Base-by-base conservation (phyloP, 1,140 invertebrate species). In the Colletes latitarsis region DNA sequence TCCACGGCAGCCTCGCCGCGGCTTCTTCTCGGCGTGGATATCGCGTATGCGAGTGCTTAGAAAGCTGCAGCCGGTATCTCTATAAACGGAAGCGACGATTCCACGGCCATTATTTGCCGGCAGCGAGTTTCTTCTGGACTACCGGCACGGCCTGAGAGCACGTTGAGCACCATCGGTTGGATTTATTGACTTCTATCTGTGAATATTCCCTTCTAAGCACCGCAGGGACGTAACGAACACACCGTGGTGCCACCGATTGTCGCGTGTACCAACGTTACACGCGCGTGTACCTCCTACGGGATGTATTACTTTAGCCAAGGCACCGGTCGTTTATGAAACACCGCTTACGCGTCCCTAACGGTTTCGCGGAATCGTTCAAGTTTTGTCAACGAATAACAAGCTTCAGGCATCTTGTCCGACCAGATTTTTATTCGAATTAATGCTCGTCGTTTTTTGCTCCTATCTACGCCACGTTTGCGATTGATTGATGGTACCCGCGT, bases 61-160 rank as follows among this genome's bases (percentile, higher is more conserved):
- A 83, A 58, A 80, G 63, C 67, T 19, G 72, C 62, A 72, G 83
- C 82, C 84, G 81, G 84, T 82, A 86, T 84, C 76, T 84, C 86
- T 88, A 82, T 88, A 88, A 88, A 88, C 86, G 86, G 86, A 88
- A 88, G 86, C 85, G 77, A 78, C 85, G 85, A 88, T 88, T 84
- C 85, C 85, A 84, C 86, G 85, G 80, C 76, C 85, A 88, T 88
- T 88, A 87, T 69, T 87, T 72, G 63, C 75, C 66, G 55, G 69
- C 81, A 76, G 64, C 77, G 70, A 72, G 84, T 83, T 84, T 86
- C 85, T 87, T 88, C 85, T 77, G 43, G 66, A 43, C 82, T 81
- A 68, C 79, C 85, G 79, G 67, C 57, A 58, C 70, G 30, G 52
- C 30, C 49, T 30, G 80, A 21, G 39, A 19, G 30, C 41, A 15